Base-by-base conservation (phyloP, 2,888 invertebrate species). In the Lasiommata megera region DNA sequence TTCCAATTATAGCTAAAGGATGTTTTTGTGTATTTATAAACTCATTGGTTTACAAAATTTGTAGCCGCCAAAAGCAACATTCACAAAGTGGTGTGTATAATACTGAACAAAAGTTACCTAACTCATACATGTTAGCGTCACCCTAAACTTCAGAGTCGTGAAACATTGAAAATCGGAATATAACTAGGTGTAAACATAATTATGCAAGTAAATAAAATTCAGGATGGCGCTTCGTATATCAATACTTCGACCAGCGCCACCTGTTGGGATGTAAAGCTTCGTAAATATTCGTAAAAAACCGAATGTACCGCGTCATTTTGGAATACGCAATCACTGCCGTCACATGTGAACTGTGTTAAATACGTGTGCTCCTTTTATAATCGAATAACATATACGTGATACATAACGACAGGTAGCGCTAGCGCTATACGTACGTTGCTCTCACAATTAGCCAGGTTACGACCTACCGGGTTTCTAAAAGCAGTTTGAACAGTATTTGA, bases 151-250 rank as follows among this genome's bases (percentile, higher is more conserved):
- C 65, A 62, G 34, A 38, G 40, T 38, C 29, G 23, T 18, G 28
- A n/a, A 23, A 40, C 8, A n/a, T 14, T 9, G 16, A 3, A 46
- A 34, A 34, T 34, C 23, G 23, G 23, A 23, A 23, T 34, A 34
- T 7, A 11, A 11, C 11, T 34, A 34, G 9, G 9, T 34, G 7
- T 31, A 31, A 31, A 31, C 3, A 34, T 11, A 9, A 11, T 5
- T 16, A 23, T 40, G 17, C 18, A 43, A 34, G 18, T 2, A 36
- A 40, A 57, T 61, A 69, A 79, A 79, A 83, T 87, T 82, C 78
- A 87, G 86, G 86, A 83, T 88, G 87, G 89, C 89, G 88, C 88
- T 81, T 74, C 77, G 80, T 76, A 79, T 69, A 71, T 71, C 41
- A 58, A 66, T 67, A 57, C 62, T 31, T 38, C 85, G 80, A 85